These are phyloP conservation scores for Mus pahari DNA, from an alignment of 2,113 vertebrate species.

Conservation along the genomic window DNA sequence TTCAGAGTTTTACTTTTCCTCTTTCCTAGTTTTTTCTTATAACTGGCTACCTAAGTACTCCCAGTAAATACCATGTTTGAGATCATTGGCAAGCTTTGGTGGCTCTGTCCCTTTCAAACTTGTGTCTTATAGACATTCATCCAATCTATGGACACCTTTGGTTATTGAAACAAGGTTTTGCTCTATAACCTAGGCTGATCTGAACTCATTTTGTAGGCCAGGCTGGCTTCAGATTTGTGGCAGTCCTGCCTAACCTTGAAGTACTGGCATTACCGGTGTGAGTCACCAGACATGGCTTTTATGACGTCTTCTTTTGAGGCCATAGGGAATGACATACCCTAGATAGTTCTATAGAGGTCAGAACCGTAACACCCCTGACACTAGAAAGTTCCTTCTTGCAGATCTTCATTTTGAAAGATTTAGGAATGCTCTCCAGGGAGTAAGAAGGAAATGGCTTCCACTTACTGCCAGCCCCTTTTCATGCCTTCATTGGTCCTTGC, in stretches of 20 bases:
- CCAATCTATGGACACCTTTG: not conserved
- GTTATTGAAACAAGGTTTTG: not conserved
- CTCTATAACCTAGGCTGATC: not conserved
- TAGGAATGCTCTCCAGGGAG: constrained; percentile 55
- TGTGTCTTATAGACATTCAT: constrained; percentile 1
- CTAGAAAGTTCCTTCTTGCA: constrained; percentile 28
- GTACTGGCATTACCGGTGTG: not conserved
- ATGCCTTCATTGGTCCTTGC: constrained; percentile 37
- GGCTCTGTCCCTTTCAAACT: constrained; percentile 58
- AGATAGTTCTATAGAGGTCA: constrained; percentile 42
- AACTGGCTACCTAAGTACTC: not conserved
- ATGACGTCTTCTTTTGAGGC: constrained; percentile 23
- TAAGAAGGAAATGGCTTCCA: constrained; percentile 61
- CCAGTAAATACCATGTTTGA: constrained; percentile 22
- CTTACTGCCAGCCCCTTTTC: not conserved
- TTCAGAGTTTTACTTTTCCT: constrained; percentile 17
- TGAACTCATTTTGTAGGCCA: not conserved
- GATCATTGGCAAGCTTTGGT: not conserved
- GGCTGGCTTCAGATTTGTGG: not conserved
- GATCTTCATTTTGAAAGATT: constrained; percentile 60
- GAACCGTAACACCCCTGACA: constrained; percentile 6
- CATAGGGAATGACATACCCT: constrained; percentile 20
- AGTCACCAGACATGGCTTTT: not conserved
- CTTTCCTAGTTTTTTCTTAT: constrained; percentile 43
- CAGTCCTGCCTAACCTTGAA: not conserved